Percentiles rank a stretch among this genome's conserved stretches.
Evolutionary conservation across 2,113 vertebrate species (phyloP).

Genomic region (Sorex araneus): DNA sequence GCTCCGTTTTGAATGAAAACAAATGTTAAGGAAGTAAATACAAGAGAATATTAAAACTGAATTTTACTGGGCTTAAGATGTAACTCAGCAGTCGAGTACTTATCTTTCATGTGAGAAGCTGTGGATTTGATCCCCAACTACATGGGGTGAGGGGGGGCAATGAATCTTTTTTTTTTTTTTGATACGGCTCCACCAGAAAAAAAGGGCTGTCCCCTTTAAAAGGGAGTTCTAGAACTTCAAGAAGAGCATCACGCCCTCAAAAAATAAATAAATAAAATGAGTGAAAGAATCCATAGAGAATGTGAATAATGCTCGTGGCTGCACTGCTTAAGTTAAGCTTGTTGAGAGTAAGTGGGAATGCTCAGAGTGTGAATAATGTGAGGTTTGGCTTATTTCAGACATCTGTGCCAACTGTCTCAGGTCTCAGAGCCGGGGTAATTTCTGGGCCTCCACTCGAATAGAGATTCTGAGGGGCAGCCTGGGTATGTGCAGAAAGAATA

Average conservation of each 20-base stretch:
- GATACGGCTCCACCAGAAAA: neutral
- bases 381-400: neutral
- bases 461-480: neutral
- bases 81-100: too few species aligned
- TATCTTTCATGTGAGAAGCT: too few species aligned
- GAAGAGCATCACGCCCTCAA: neutral
- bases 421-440: neutral
- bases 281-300: neutral
- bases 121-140: too few species aligned
- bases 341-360: constrained; percentile 3
- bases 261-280: too few species aligned
- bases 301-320: neutral
- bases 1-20: constrained; percentile 5
- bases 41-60: neutral
- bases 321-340: neutral
- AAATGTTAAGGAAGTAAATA: constrained; percentile 21
- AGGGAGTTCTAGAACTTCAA: constrained; percentile 45
- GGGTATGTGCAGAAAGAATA: neutral
- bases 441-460: neutral
- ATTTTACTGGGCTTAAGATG: neutral
- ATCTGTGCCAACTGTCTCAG: neutral
- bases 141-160: too few species aligned
- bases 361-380: neutral
- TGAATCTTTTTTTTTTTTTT: constrained; percentile 4
- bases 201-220: constrained; percentile 6